phyloP scores from a whole-genome alignment of 1,140 invertebrate genomes.

The Dinoponera quadriceps region DNA sequence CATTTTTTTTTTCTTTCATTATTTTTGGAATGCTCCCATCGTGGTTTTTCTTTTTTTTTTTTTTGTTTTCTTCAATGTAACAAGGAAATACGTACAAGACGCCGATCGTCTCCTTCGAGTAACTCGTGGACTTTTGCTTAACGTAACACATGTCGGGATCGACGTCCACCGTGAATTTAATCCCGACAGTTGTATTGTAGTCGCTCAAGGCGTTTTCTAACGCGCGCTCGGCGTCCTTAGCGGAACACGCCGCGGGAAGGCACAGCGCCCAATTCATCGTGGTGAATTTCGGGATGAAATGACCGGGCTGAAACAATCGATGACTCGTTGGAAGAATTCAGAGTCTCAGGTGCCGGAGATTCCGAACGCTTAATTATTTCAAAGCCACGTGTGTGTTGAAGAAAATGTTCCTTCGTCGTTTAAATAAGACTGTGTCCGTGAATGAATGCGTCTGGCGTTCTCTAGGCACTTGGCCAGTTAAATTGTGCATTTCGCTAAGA shows the following conservation, averaged over 20 bases:
- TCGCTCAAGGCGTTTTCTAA: conserved; percentile 86
- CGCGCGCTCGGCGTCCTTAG: conserved; percentile 86
- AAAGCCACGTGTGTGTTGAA: too few species aligned
- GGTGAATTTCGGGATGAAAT: conserved; percentile 90
- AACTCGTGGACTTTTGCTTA: conserved; percentile 80
- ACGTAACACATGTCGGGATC: conserved; percentile 87
- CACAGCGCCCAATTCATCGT: conserved; percentile 90
- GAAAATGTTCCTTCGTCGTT: too few species aligned
- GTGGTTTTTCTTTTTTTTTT: background rate
- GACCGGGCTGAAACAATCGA: conserved; percentile 86
- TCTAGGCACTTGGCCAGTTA: too few species aligned
- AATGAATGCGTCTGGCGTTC: too few species aligned
- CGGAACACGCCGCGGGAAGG: conserved; percentile 88
- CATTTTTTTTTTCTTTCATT: background rate
- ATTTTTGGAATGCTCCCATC: too few species aligned
- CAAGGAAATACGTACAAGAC: conserved; percentile 78
- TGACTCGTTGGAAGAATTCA: background rate
- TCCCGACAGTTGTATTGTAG: conserved; percentile 87
- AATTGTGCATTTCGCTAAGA: too few species aligned
- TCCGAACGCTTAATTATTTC: too few species aligned
- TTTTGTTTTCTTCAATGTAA: too few species aligned
- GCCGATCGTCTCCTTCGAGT: conserved; percentile 83
- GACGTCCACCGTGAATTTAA: conserved; percentile 87
- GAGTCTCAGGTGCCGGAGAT: too few species aligned
- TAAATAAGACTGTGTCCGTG: too few species aligned